These are phyloP conservation scores for Gallinago media DNA, from an alignment of 2,113 vertebrate species.

Conservation along the genomic window DNA sequence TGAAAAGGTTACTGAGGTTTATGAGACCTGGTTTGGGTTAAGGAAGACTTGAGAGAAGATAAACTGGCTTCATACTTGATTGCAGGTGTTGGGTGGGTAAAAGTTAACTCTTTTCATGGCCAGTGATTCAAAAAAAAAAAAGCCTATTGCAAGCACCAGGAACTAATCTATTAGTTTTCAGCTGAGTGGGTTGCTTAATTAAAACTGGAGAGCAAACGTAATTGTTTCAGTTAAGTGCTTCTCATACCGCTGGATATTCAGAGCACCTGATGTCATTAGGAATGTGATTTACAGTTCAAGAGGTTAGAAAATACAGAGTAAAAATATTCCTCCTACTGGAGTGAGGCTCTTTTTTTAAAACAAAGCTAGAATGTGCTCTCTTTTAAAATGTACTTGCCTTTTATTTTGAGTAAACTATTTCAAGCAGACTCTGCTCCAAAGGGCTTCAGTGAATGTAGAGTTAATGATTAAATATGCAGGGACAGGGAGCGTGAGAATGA, in stretches of 20 bases:
- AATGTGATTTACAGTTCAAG: slow-evolving; percentile 25
- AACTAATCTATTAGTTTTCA: neutral
- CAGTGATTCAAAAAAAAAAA: neutral
- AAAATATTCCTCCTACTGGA: neutral
- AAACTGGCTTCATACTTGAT: neutral
- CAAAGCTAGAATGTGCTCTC: neutral
- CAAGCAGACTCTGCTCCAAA: neutral
- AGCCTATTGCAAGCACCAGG: neutral
- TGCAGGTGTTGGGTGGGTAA: neutral
- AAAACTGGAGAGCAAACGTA: neutral
- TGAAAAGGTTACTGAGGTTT: neutral
- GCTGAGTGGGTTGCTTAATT: slow-evolving; percentile 34
- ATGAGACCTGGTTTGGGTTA: neutral
- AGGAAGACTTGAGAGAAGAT: neutral
- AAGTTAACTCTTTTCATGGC: neutral
- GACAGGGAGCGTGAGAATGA: neutral
- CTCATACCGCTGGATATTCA: neutral
- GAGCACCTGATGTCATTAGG: neutral
- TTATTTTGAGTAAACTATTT: neutral
- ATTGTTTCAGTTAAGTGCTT: neutral
- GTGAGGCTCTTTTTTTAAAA: neutral
- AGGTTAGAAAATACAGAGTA: neutral
- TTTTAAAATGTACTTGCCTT: neutral
- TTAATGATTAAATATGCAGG: neutral
- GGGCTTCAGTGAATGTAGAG: rapidly evolving